Evolutionary conservation across 2,888 invertebrate species (phyloP).

Genomic region (Listrodromus nycthemerus): DNA sequence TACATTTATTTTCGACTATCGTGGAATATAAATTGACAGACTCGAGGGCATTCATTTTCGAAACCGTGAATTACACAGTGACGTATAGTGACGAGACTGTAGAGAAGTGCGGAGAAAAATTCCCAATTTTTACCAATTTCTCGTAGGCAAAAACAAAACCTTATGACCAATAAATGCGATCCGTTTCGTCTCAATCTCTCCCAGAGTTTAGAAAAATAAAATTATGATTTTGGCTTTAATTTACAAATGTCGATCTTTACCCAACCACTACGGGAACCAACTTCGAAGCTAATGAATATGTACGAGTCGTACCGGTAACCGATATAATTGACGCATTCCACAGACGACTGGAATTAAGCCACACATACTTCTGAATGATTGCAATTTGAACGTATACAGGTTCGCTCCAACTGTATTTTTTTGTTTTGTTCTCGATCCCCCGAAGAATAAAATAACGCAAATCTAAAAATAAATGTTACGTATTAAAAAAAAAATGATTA

Average conservation of each 20-base stretch:
- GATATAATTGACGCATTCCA: conserved; percentile 56
- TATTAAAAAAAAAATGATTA: background rate
- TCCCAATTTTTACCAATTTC: too few relatives aligned
- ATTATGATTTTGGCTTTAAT: background rate
- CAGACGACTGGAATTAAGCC: background rate
- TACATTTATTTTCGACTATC: background rate
- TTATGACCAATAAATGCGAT: too few relatives aligned
- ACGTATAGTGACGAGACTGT: background rate
- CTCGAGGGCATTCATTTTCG: background rate
- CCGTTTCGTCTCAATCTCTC: too few relatives aligned
- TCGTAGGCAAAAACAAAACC: too few relatives aligned
- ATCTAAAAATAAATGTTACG: background rate
- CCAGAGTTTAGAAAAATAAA: background rate
- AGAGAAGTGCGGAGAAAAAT: too few relatives aligned
- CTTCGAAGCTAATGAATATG: conserved; percentile 41
- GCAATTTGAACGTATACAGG: background rate
- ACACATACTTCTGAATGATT: background rate
- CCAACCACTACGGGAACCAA: conserved; percentile 14
- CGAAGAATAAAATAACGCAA: background rate
- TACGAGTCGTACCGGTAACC: conserved; percentile 11
- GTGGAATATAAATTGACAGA: background rate
- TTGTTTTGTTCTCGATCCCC: background rate
- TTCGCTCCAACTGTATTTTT: background rate
- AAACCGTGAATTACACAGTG: background rate
- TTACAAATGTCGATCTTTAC: conserved; percentile 24